A percentile compares a stretch with the other conserved stretches of the same genome.
Conservation (phyloP, 2,888 invertebrate genomes). For the Crossocerus cetratus region DNA sequence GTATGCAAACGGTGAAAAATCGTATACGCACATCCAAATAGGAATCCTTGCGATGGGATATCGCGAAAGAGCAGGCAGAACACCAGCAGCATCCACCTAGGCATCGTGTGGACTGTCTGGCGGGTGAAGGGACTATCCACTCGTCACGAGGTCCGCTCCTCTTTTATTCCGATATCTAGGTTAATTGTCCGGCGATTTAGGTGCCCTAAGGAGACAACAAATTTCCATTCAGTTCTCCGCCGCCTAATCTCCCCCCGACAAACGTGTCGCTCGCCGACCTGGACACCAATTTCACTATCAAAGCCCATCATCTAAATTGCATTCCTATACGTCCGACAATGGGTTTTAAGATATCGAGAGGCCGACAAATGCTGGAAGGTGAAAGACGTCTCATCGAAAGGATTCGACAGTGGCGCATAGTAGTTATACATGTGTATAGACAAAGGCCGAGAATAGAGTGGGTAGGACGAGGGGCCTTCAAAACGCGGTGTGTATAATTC, state of each 20-base stretch:
- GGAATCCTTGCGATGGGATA: conserved; percentile 22
- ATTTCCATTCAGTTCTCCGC: conserved; percentile 32
- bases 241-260: too few relatives aligned
- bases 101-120: conserved; percentile 34
- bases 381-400: too few relatives aligned
- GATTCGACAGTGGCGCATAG: too few relatives aligned
- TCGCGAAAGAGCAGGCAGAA: conserved; percentile 23
- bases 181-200: conserved; percentile 53
- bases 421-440: too few relatives aligned
- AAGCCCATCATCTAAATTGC: too few relatives aligned
- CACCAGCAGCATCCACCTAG: conserved; percentile 25
- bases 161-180: conserved; percentile 53
- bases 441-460: too few relatives aligned
- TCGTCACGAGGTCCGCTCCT: conserved; percentile 26
- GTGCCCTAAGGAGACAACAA: conserved; percentile 40
- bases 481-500: conserved; percentile 44
- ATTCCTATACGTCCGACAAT: too few relatives aligned
- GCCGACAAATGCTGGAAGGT: too few relatives aligned
- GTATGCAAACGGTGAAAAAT: background rate
- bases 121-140: conserved; percentile 32
- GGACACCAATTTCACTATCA: too few relatives aligned
- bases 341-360: too few relatives aligned
- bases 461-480: background rate
- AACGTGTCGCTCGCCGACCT: too few relatives aligned
- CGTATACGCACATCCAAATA: conserved; percentile 29